Percentiles rank a stretch among this genome's conserved stretches.
phyloP scores from a whole-genome alignment of 2,113 vertebrate genomes.

The Dipodomys ordii region DNA sequence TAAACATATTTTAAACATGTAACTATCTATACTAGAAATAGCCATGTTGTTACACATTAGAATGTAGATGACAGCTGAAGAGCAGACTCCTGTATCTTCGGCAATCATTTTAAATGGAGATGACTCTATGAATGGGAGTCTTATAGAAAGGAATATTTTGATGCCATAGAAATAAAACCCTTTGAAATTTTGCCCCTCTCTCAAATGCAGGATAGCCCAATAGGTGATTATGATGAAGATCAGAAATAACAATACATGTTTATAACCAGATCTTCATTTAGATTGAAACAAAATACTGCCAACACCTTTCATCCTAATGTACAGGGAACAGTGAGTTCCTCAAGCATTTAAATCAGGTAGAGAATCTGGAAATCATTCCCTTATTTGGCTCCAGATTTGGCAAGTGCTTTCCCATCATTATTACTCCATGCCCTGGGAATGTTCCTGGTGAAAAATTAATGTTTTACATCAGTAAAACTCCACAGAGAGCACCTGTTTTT shows the following conservation, averaged over 20 bases:
- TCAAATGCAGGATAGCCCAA: neutral
- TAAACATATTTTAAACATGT: conserved; percentile 60
- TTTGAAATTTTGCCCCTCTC: neutral
- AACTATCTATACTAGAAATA: conserved; percentile 58
- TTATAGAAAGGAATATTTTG: neutral
- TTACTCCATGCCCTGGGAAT: neutral
- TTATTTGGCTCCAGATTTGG: neutral
- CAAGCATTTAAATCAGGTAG: neutral
- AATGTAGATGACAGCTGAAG: conserved; percentile 34
- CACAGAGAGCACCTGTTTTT: neutral
- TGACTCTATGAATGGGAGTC: neutral
- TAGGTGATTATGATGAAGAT: neutral
- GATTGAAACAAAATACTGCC: neutral
- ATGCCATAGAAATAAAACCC: neutral
- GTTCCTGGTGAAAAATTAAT: neutral
- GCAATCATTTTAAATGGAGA: conserved; percentile 31
- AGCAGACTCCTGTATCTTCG: neutral
- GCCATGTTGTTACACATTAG: neutral
- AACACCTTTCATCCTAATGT: neutral
- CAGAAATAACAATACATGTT: conserved; percentile 4
- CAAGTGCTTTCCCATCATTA: neutral
- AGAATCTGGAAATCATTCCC: conserved; percentile 5
- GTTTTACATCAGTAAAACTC: neutral
- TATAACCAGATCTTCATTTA: neutral
- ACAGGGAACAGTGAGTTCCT: neutral